Conservation (phyloP, 2,113 vertebrate species). For the Lanius ludovicianus region DNA sequence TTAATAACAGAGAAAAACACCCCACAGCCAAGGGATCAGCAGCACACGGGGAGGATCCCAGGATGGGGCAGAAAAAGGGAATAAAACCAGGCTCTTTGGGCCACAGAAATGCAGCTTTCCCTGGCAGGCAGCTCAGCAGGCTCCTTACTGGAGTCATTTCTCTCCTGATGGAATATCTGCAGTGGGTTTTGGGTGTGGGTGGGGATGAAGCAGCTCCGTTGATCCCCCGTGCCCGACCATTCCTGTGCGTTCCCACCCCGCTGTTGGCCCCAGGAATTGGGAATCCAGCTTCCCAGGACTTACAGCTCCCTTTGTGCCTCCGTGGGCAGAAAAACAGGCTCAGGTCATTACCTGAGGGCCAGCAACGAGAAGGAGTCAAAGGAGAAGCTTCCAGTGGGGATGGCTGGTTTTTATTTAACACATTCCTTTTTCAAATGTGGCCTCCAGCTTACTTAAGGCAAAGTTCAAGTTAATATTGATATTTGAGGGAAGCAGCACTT, state of each 20-base stretch:
- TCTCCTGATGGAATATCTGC: not conserved
- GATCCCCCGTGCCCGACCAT: not conserved
- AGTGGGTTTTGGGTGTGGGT: not conserved
- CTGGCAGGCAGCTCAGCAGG: not conserved
- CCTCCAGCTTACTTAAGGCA: constrained; percentile 51
- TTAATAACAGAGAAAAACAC: not conserved
- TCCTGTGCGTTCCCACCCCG: not conserved
- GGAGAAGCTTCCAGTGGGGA: not conserved
- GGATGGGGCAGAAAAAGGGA: not conserved
- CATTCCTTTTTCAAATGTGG: constrained; percentile 41
- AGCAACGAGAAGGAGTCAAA: not conserved
- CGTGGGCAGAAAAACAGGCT: not conserved
- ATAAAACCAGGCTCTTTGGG: not conserved
- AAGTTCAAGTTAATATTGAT: constrained; percentile 65
- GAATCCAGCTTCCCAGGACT: not conserved
- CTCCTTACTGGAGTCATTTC: not conserved
- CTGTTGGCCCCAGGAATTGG: not conserved
- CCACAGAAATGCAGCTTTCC: not conserved
- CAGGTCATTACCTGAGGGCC: not conserved
- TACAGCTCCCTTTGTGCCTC: not conserved
- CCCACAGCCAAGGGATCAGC: not conserved
- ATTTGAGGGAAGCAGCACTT: constrained; percentile 50
- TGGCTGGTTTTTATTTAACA: constrained; percentile 43
- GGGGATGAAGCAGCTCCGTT: not conserved
- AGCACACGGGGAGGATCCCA: not conserved